Evolutionary conservation across 1,140 invertebrate species (phyloP).

Genomic region (Teleogryllus occipitalis): DNA sequence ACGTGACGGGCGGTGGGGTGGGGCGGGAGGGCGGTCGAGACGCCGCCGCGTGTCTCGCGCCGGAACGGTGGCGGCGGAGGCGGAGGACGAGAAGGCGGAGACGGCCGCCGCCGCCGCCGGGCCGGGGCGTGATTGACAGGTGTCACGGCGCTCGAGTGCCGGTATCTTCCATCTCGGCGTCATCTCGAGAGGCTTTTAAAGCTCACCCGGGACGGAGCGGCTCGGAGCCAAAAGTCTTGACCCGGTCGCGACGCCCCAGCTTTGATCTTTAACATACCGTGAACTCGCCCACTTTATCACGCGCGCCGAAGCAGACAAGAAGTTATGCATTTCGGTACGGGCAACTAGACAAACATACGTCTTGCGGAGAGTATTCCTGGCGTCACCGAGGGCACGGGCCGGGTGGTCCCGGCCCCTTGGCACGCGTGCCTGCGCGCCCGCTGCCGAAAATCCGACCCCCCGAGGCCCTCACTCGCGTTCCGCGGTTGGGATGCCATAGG

Average conservation of each 20-base stretch:
- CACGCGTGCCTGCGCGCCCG: not conserved
- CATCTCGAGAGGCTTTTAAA: not conserved
- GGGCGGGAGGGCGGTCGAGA: not conserved
- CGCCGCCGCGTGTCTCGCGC: not conserved
- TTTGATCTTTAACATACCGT: not conserved
- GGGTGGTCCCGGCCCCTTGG: not conserved
- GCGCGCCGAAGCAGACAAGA: not conserved
- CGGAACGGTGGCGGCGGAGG: not conserved
- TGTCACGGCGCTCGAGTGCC: constrained; percentile 6
- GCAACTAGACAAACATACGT: not conserved
- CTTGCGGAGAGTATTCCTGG: not conserved
- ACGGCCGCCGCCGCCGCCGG: not conserved
- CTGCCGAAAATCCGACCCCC: not conserved
- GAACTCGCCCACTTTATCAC: not conserved
- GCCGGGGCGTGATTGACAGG: constrained; percentile 10
- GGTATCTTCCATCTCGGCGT: not conserved
- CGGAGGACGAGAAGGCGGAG: not conserved
- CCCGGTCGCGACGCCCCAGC: too few species aligned
- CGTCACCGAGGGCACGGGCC: not conserved
- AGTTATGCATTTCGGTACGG: not conserved
- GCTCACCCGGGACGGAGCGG: too few species aligned
- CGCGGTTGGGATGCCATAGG: not conserved
- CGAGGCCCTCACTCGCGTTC: not conserved
- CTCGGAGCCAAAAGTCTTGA: not conserved
- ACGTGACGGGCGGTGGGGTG: constrained; percentile 12